These are phyloP conservation scores for Falco rusticolus DNA, from an alignment of 2,797 vertebrate species.

Conservation along the genomic window DNA sequence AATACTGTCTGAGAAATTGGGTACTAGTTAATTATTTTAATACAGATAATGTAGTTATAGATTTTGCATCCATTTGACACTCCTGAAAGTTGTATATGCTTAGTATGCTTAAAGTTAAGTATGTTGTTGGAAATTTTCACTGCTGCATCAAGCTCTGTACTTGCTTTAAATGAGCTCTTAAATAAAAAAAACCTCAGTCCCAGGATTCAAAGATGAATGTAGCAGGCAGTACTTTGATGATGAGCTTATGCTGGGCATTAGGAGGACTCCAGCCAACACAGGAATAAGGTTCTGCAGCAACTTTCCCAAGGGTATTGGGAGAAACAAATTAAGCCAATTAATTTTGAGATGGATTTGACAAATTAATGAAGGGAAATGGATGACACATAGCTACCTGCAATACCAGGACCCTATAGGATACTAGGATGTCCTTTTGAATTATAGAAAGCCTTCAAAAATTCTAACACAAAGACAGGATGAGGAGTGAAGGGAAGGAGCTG, in stretches of 20 bases:
- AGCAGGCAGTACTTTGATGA: neutral
- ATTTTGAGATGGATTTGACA: neutral
- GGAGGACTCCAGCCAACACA: neutral
- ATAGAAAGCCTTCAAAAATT: neutral
- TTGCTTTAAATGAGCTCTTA: neutral
- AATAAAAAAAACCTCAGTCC: neutral
- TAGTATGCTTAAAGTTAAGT: neutral
- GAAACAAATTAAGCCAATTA: neutral
- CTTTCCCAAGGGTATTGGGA: neutral
- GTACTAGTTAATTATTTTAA: neutral
- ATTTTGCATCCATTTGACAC: neutral
- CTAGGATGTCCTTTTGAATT: neutral
- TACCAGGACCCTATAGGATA: neutral
- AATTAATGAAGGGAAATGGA: neutral
- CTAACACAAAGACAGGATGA: neutral
- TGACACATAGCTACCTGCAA: neutral
- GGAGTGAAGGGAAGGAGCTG: neutral
- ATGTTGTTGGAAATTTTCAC: neutral
- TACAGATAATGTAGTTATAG: neutral
- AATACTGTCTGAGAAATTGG: neutral
- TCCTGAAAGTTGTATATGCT: neutral
- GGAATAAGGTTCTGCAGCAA: slow-evolving; percentile 5
- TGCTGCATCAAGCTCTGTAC: neutral
- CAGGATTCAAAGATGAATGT: neutral
- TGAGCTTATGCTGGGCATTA: neutral